phyloP scores from a whole-genome alignment of 1,140 invertebrate species.

The Coelopa frigida region DNA sequence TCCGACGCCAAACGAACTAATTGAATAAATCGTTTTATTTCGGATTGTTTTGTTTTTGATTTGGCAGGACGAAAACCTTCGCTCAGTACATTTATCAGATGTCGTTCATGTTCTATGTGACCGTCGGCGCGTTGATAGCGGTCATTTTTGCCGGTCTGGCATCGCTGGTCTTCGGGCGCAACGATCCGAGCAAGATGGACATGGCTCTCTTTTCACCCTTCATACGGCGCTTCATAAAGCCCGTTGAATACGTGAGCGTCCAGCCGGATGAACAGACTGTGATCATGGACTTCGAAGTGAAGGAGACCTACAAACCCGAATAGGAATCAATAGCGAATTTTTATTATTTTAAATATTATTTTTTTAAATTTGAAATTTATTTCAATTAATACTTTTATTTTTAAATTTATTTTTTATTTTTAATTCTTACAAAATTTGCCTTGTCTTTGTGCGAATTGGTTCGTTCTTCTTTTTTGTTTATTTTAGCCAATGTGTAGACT shows the following conservation, averaged over 20 bases:
- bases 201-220: slow-evolving; percentile 26
- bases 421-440: too few species aligned
- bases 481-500: too few species aligned
- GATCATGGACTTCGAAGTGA: slow-evolving; percentile 18
- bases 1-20: too few species aligned
- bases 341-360: slow-evolving; percentile 5
- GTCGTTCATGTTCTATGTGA: slow-evolving; percentile 30
- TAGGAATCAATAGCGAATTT: background rate
- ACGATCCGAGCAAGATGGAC: slow-evolving; percentile 23
- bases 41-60: slow-evolving; percentile 1
- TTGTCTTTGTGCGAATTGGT: too few species aligned
- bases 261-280: slow-evolving; percentile 19
- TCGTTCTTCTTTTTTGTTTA: too few species aligned
- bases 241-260: slow-evolving; percentile 21
- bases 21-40: background rate
- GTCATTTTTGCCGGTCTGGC: slow-evolving; percentile 17
- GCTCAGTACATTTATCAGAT: slow-evolving; percentile 28
- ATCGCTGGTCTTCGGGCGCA: slow-evolving; percentile 22
- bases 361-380: background rate
- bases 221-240: slow-evolving; percentile 16
- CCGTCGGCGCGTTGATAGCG: slow-evolving; percentile 16
- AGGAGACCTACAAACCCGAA: slow-evolving; percentile 14
- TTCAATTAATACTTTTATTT: background rate
- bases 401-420: too few species aligned
- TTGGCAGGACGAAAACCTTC: slow-evolving; percentile 20